Conservation (phyloP, 2,888 invertebrate genomes). For the Psylliodes chrysocephalus region DNA sequence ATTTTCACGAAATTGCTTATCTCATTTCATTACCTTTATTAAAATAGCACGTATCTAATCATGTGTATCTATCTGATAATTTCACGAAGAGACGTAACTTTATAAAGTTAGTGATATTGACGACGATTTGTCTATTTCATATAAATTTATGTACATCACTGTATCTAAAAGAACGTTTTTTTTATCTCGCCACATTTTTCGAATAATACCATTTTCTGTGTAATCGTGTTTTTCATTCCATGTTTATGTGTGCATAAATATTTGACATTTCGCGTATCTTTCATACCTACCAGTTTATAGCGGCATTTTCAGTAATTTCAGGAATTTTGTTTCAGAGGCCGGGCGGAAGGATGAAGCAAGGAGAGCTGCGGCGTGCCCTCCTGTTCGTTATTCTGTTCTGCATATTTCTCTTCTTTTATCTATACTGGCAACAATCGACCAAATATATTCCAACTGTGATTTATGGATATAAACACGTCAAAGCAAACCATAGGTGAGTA, state of each 20-base stretch:
- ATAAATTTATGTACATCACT: no score
- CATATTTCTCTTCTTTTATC: constrained; percentile 65
- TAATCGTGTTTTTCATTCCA: neutral
- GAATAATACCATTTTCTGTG: no score
- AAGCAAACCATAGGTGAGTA: constrained; percentile 48
- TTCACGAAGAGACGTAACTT: no score
- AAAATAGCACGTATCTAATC: no score
- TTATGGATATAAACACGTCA: constrained; percentile 50
- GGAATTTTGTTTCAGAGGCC: constrained; percentile 57
- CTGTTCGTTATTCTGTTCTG: constrained; percentile 67
- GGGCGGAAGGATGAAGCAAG: constrained; percentile 64
- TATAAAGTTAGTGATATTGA: no score
- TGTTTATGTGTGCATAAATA: neutral
- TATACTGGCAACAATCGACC: constrained; percentile 64
- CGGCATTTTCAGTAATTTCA: constrained; percentile 24
- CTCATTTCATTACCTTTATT: no score
- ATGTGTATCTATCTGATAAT: no score
- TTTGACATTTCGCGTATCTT: neutral
- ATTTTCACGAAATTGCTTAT: no score
- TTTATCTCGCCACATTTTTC: no score
- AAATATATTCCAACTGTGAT: constrained; percentile 46
- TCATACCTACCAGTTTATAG: neutral
- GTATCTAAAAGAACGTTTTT: no score
- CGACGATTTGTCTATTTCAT: no score
- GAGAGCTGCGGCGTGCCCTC: constrained; percentile 68